Conservation (phyloP, 2,113 vertebrate species). For the Leptobrachium ailaonicum region DNA sequence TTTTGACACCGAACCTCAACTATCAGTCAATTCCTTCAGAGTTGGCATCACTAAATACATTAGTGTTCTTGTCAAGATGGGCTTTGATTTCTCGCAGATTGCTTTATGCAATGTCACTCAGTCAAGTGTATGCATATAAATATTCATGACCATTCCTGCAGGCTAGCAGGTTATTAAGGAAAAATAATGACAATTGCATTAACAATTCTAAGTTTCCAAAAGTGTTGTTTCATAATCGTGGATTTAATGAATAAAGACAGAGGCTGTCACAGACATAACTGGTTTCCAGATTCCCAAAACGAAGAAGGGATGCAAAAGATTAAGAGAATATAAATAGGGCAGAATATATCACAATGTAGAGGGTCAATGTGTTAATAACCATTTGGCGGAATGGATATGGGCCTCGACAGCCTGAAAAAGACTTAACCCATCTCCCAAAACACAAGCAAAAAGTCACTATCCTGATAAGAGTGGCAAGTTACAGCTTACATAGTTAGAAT, state of each 20-base stretch:
- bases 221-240: background rate
- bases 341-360: too few species aligned
- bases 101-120: constrained; percentile 5
- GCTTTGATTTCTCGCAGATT: constrained; percentile 17
- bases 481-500: too few species aligned
- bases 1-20: background rate
- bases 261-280: background rate
- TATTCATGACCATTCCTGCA: constrained; percentile 30
- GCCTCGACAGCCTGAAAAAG: too few species aligned
- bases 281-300: background rate
- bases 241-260: constrained; percentile 1
- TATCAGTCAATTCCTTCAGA: background rate
- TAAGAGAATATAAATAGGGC: too few species aligned
- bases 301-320: too few species aligned
- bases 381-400: too few species aligned
- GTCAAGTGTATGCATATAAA: constrained; percentile 3
- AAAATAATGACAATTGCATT: constrained; percentile 31
- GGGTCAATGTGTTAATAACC: too few species aligned
- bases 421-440: too few species aligned
- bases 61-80: background rate
- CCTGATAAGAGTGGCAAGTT: too few species aligned
- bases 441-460: too few species aligned
- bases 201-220: constrained; percentile 1
- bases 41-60: background rate
- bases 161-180: background rate